Percentiles rank a stretch among this genome's conserved stretches.
phyloP scores from a whole-genome alignment of 2,888 invertebrate species.

The Glaucopsyche alexis region DNA sequence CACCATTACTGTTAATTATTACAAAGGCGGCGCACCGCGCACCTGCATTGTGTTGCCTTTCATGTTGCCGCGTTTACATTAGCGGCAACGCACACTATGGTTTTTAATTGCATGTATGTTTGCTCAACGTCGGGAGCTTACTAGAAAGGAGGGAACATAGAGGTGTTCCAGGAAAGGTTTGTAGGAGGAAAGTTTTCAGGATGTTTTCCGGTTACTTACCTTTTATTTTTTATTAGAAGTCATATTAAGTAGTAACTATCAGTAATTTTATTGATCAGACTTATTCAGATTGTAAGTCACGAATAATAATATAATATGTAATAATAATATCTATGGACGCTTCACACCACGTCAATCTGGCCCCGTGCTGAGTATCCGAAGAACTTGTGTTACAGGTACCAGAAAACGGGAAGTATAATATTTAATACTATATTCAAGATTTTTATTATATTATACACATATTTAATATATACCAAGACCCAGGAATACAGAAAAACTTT shows the following conservation, averaged over 20 bases:
- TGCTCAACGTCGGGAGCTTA: constrained; percentile 27
- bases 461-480: too few relatives aligned
- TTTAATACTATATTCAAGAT: too few relatives aligned
- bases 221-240: not conserved
- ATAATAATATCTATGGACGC: too few relatives aligned
- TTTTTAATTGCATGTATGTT: constrained; percentile 41
- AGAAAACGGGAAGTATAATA: too few relatives aligned
- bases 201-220: not conserved
- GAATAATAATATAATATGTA: too few relatives aligned
- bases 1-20: constrained; percentile 61
- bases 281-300: too few relatives aligned
- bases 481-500: too few relatives aligned
- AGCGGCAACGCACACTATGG: constrained; percentile 40
- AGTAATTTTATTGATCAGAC: too few relatives aligned
- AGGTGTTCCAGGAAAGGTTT: constrained; percentile 12
- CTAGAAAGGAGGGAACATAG: not conserved
- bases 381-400: too few relatives aligned
- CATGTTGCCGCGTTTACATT: constrained; percentile 49
- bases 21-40: constrained; percentile 55
- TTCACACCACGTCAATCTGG: too few relatives aligned
- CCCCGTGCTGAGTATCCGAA: too few relatives aligned
- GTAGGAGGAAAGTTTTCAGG: not conserved
- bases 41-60: constrained; percentile 53
- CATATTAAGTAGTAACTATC: not conserved
- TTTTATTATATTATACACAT: too few relatives aligned